Evolutionary conservation across 2,888 invertebrate species (phyloP).

Genomic region (Schizaphis graminum): DNA sequence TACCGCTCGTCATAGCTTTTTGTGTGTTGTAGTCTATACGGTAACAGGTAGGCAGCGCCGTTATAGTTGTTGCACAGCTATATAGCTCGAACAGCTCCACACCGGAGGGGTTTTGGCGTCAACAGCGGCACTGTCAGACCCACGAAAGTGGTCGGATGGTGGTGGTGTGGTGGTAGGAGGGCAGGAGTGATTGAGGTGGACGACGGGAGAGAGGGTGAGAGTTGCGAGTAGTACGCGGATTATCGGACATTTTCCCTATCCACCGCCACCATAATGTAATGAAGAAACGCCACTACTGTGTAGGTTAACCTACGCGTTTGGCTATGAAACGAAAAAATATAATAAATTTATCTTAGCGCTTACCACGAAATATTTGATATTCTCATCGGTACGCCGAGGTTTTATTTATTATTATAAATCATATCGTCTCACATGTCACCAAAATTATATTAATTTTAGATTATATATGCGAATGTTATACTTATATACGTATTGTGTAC

Average conservation of each 20-base stretch:
- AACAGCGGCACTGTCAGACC: background rate
- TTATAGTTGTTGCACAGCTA: constrained; percentile 50
- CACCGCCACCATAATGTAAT: background rate
- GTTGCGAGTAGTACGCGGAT: constrained; percentile 19
- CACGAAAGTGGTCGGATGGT: background rate
- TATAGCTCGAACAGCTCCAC: background rate
- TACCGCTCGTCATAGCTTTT: background rate
- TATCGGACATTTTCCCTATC: constrained; percentile 47
- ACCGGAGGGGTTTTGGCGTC: background rate
- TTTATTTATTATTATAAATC: background rate
- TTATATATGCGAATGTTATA: background rate
- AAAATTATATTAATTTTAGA: background rate
- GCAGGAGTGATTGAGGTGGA: background rate
- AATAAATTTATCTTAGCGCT: background rate
- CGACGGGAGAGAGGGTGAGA: background rate
- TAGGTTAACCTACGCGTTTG: constrained; percentile 5
- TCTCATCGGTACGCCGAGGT: background rate
- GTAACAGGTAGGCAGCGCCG: constrained; percentile 55
- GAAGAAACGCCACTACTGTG: background rate
- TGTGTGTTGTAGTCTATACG: constrained; percentile 9
- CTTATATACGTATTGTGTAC: background rate
- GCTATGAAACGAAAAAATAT: background rate
- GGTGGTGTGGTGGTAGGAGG: background rate
- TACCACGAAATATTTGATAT: background rate
- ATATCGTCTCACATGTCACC: background rate